Base-by-base conservation (phyloP, 2,888 invertebrate species). In the Limnephilus rhombicus region DNA sequence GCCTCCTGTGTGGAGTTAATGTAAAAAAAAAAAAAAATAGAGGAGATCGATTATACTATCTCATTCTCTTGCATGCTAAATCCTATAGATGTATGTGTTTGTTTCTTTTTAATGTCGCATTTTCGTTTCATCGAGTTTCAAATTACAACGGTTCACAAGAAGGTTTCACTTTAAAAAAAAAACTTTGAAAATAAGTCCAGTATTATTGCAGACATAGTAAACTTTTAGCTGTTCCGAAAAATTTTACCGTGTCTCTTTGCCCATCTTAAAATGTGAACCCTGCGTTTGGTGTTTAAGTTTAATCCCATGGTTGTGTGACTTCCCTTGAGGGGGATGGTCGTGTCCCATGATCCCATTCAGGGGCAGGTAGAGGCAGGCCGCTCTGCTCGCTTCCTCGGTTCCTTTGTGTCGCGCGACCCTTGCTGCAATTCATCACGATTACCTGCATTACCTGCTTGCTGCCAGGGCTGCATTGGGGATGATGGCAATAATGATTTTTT, bases 361-460 rank as follows among this genome's bases (percentile, higher is more conserved):
- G 82, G 15, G 34, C 82, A 82, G 82, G 82, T 82, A 82, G 29
- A 82, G 82, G 82, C 31, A 82, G 29, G 13, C 31, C 82, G 82
- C 31, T 34, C 82, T 31, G 82, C 82, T 34, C 31, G 82, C 68
- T 68, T 68, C 24, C 68, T 68, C 68, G 24, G 9, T 24, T 68
- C 82, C 82, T 82, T 82, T 82, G 82, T 82, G 82, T 68, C 68
- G 68, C 82, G 34, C 31, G 31, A 82, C 82, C 82, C 82, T 82
- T 7, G 82, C 82, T 82, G 82, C 82, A 34, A 31, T 82, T 82
- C 34, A 82, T 82, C 34, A 31, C 82, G 29, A 31, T 24, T 82
- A 82, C 82, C 82, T 82, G 82, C 82, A 82, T 82, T 82, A 82
- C 82, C 82, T 31, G 31, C 15, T 82, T 31, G 15, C 82, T 34